Base-by-base conservation (phyloP, 2,888 invertebrate species). In the Chydorus sphaericus region DNA sequence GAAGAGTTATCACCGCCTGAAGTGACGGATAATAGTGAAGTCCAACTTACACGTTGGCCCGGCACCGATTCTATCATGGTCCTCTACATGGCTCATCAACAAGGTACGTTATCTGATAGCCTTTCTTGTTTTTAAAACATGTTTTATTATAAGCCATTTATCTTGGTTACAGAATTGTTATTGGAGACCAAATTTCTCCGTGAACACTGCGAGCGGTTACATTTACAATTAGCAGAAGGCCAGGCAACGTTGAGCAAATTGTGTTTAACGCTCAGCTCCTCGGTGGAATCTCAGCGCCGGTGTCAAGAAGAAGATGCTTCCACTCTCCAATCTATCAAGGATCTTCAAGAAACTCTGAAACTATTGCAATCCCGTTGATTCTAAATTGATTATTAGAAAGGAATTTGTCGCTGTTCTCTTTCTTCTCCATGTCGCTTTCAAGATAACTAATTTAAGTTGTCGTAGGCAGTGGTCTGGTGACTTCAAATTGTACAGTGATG, bases 191-290 rank as follows among this genome's bases (percentile, higher is more conserved):
- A 36, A 26, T 37, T 37, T 11, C 48, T 33, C 16, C 31, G 36
- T 36, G 49, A 55, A 18, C 33, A 55, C 16, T 48, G 48, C 48
- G 55, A 48, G 33, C 37, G 39, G 23, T 23, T 55, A 8, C 55
- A 48, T 37, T n/a, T 55, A 16, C 55, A 49, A 20, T 39, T 55
- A 26, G 55, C 55, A 16, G 55, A 55, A 16, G 48, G 55, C 3
- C 55, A 55, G 28, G 55, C 55, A 10, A 31, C 37, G 7, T 49
- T 55, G 49, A 55, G 55, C 26, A 31, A 33, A 30, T 48, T 55
- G 20, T 55, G 55, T 49, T 37, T 55, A 16, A 30, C 48, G 26
- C 36, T 55, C 49, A 55, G 48, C 33, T 48, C 55, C 6, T 33
- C 39, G 20, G 48, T 55, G 31, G 55, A 48, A 20, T 31, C 31